Evolutionary conservation across 2,888 invertebrate species (phyloP).

Genomic region (Chrysodeixis includens): DNA sequence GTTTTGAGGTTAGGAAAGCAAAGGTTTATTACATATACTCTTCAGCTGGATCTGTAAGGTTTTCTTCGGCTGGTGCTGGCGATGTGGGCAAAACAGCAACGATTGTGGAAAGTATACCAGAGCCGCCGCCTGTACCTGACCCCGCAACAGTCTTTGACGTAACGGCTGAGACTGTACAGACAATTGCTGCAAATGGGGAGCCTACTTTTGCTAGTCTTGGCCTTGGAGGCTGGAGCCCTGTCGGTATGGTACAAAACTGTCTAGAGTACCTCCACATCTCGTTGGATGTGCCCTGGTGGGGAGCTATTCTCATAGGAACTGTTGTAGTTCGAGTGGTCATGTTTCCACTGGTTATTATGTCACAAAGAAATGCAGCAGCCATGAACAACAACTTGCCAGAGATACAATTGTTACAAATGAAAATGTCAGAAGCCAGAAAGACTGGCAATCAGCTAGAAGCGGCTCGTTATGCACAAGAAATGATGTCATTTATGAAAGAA

Average conservation of each 20-base stretch:
- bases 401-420: conserved; percentile 93
- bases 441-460: conserved; percentile 95
- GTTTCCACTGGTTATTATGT: conserved; percentile 95
- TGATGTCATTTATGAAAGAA: conserved; percentile 95
- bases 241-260: conserved; percentile 94
- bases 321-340: conserved; percentile 92
- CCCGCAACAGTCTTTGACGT: conserved; percentile 70
- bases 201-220: conserved; percentile 94
- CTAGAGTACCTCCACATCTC: conserved; percentile 95
- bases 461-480: conserved; percentile 93
- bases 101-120: conserved; percentile 80
- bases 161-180: conserved; percentile 78
- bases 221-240: conserved; percentile 94
- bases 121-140: conserved; percentile 84
- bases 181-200: conserved; percentile 90
- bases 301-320: conserved; percentile 94
- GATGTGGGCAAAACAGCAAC: conserved; percentile 72
- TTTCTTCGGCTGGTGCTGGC: conserved; percentile 72
- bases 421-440: conserved; percentile 96
- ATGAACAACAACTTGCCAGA: conserved; percentile 97
- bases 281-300: conserved; percentile 98
- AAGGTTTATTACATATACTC: conserved; percentile 83
- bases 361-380: conserved; percentile 94
- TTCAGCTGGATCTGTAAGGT: conserved; percentile 77
- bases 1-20: conserved; percentile 85